Percentiles rank a stretch among this genome's conserved stretches.
These are phyloP conservation scores for Melieria picta DNA, from an alignment of 2,888 invertebrate genomes.

Conservation along the genomic window DNA sequence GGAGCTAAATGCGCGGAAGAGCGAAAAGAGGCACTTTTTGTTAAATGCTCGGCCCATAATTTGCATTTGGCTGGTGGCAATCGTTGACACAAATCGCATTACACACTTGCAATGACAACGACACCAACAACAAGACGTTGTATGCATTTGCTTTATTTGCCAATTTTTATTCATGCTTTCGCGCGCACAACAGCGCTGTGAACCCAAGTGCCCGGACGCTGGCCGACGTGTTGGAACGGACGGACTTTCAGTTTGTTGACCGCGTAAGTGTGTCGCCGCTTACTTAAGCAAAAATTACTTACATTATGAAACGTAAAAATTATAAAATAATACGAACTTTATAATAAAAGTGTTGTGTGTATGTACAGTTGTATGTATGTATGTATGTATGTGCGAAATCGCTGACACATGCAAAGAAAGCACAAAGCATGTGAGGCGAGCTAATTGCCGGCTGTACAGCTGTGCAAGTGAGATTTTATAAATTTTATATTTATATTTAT, in stretches of 20 bases:
- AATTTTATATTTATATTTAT: neutral
- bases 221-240: too few relatives aligned
- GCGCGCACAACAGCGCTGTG: too few relatives aligned
- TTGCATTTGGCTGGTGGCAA: too few relatives aligned
- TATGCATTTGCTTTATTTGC: too few relatives aligned
- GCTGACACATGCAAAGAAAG: neutral
- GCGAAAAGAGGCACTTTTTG: too few relatives aligned
- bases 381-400: neutral
- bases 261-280: slow-evolving; percentile 27
- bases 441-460: neutral
- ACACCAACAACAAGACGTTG: too few relatives aligned
- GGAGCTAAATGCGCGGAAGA: too few relatives aligned
- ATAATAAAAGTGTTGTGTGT: neutral
- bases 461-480: neutral
- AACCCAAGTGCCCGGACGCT: too few relatives aligned
- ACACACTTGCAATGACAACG: too few relatives aligned
- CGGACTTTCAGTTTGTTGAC: slow-evolving; percentile 35
- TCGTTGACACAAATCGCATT: too few relatives aligned
- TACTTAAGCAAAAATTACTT: slow-evolving; percentile 11
- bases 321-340: neutral
- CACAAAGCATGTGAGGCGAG: neutral
- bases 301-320: neutral
- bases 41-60: too few relatives aligned
- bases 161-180: too few relatives aligned
- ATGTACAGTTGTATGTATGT: neutral